Evolutionary conservation across 2,113 vertebrate species (phyloP).

Genomic region (Nansenia antarctica): DNA sequence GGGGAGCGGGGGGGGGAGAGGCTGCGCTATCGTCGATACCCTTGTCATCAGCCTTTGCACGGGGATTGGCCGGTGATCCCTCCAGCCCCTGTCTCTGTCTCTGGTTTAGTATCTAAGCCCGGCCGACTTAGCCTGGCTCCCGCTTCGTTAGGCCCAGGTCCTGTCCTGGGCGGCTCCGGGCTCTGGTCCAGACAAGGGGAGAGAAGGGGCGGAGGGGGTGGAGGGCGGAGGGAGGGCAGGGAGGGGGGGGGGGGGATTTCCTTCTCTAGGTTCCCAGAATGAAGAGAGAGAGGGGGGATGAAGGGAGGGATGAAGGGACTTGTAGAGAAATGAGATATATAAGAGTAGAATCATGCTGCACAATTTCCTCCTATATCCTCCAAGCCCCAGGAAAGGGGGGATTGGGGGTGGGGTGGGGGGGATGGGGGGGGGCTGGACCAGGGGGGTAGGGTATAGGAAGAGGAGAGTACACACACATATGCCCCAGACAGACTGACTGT

Average conservation of each 20-base stretch:
- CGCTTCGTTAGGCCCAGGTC: slow-evolving; percentile 57
- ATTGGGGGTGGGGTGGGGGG: not conserved
- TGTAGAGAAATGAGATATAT: slow-evolving; percentile 69
- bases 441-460: slow-evolving; percentile 6
- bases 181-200: slow-evolving; percentile 56
- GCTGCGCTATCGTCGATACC: slow-evolving; percentile 45
- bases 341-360: slow-evolving; percentile 55
- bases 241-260: slow-evolving; percentile 65
- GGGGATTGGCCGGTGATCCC: slow-evolving; percentile 49
- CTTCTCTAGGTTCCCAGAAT: slow-evolving; percentile 53
- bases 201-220: slow-evolving; percentile 55
- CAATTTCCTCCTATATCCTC: slow-evolving; percentile 68
- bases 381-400: slow-evolving; percentile 38
- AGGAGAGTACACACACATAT: slow-evolving; percentile 15
- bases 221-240: slow-evolving; percentile 14
- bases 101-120: slow-evolving; percentile 69
- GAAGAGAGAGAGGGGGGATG: not conserved
- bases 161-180: slow-evolving; percentile 59
- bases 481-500: not conserved
- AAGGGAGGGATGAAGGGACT: slow-evolving; percentile 56
- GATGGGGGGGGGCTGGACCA: slow-evolving; percentile 23
- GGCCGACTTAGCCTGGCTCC: slow-evolving; percentile 67
- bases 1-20: not conserved
- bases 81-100: slow-evolving; percentile 46
- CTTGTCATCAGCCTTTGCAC: slow-evolving; percentile 61